phyloP scores from a whole-genome alignment of 2,888 invertebrate species.

The Tetheella fluctuosa region DNA sequence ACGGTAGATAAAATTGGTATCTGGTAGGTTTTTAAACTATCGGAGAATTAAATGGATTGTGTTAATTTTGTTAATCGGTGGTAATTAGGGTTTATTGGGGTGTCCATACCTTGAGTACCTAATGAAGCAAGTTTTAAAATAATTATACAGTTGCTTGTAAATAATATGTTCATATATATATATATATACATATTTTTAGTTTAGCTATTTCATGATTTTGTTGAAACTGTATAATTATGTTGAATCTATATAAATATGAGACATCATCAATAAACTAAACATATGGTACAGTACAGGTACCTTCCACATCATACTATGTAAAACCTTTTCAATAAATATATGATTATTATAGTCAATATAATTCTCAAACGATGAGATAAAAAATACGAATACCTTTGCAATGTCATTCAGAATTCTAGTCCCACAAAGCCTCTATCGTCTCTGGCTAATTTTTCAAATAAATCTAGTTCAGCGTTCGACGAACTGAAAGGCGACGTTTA shows the following conservation, averaged over 20 bases:
- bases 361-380: not conserved
- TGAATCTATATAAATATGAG: too few species aligned
- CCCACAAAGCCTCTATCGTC: slow-evolving; percentile 11
- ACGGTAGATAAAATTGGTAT: slow-evolving; percentile 45
- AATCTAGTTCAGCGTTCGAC: slow-evolving; percentile 19
- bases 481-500: slow-evolving; percentile 21
- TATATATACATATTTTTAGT: too few species aligned
- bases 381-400: not conserved
- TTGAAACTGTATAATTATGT: too few species aligned
- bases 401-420: slow-evolving; percentile 5
- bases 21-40: slow-evolving; percentile 31
- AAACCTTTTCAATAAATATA: too few species aligned
- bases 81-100: not conserved
- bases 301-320: too few species aligned
- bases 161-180: too few species aligned
- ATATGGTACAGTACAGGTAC: too few species aligned
- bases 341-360: not conserved
- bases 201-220: too few species aligned
- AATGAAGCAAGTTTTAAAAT: too few species aligned
- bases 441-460: slow-evolving; percentile 21
- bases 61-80: slow-evolving; percentile 10
- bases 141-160: too few species aligned
- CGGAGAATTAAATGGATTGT: slow-evolving; percentile 27
- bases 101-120: not conserved
- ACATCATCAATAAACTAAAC: too few species aligned